These are phyloP conservation scores for Menura novaehollandiae DNA, from an alignment of 2,113 vertebrate species.

Conservation along the genomic window DNA sequence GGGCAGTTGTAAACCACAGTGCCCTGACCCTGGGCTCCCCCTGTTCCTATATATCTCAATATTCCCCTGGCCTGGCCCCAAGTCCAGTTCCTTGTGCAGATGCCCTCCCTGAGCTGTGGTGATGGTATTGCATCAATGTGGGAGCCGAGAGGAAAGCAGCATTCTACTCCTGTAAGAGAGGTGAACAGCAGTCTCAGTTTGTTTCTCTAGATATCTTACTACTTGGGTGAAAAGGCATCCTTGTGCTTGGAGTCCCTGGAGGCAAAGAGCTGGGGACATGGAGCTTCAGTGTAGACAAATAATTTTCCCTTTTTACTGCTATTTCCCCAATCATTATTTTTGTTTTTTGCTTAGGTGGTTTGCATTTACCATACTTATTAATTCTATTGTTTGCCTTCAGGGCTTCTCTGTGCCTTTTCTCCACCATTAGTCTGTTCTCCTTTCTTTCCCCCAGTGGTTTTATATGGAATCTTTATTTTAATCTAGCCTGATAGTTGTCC, in stretches of 20 bases:
- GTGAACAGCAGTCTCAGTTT: background rate
- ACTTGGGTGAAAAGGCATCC: background rate
- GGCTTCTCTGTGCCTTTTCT: conserved; percentile 43
- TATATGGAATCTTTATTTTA: conserved; percentile 39
- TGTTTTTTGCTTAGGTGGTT: conserved; percentile 60
- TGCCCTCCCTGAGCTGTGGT: background rate
- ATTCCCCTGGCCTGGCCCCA: no score
- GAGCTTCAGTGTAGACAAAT: background rate
- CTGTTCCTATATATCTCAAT: background rate
- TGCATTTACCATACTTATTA: conserved; percentile 1
- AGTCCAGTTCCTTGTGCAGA: accelerated
- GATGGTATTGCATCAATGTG: background rate
- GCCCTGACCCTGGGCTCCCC: accelerated
- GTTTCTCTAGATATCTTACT: background rate
- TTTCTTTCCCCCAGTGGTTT: conserved; percentile 27
- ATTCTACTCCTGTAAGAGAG: background rate
- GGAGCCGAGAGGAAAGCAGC: background rate
- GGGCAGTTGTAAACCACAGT: background rate
- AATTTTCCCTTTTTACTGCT: conserved; percentile 28
- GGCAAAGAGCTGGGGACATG: background rate
- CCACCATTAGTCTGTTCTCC: conserved; percentile 28
- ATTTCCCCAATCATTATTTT: background rate
- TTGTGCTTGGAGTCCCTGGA: background rate
- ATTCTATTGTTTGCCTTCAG: conserved; percentile 49
- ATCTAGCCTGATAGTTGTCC: conserved; percentile 17